phyloP scores from a whole-genome alignment of 2,113 vertebrate species.

The Vicugna pacos region DNA sequence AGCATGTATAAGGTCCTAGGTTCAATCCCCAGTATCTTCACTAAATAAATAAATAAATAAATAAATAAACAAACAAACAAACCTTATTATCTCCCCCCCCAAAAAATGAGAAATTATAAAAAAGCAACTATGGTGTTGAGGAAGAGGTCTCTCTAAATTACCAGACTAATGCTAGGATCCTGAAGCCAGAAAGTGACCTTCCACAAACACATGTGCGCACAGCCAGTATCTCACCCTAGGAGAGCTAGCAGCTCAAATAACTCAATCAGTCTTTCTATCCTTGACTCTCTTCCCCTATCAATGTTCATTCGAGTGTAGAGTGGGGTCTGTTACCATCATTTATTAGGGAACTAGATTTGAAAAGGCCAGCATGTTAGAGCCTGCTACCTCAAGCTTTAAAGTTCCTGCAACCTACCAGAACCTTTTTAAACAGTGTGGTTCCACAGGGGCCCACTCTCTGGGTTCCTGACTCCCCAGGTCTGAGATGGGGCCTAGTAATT shows the following conservation, averaged over 20 bases:
- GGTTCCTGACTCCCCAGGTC: background rate
- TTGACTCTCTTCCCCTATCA: background rate
- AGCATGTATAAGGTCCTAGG: too few species aligned
- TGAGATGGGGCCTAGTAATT: background rate
- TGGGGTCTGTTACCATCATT: background rate
- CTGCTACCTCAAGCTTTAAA: background rate
- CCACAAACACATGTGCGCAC: background rate
- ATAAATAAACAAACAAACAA: too few species aligned
- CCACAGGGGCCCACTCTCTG: background rate
- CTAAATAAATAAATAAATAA: too few species aligned
- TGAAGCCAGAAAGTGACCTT: background rate
- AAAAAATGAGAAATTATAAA: too few species aligned
- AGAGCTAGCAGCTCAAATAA: background rate
- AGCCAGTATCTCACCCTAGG: background rate
- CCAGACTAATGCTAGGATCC: background rate
- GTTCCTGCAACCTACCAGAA: background rate
- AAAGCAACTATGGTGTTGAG: fast-evolving
- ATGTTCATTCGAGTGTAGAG: background rate
- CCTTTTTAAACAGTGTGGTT: background rate
- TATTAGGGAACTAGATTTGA: background rate
- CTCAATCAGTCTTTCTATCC: background rate
- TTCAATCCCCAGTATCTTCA: too few species aligned
- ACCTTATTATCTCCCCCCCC: too few species aligned
- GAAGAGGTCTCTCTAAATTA: background rate
- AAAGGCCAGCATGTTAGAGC: background rate